Base-by-base conservation (phyloP, 2,888 invertebrate species). In the Aplocera efformata region DNA sequence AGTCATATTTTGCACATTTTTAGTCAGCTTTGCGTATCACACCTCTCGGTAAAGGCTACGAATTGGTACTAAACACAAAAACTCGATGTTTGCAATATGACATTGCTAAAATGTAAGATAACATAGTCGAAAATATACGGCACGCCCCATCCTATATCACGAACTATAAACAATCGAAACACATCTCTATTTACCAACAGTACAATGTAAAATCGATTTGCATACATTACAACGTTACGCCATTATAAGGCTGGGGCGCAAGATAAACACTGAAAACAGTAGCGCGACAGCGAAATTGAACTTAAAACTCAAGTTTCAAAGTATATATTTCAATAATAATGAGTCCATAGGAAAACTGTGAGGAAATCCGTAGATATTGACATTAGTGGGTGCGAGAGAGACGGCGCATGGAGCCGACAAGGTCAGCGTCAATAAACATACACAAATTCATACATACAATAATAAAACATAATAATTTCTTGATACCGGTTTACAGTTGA, bases 71-170 rank as follows among this genome's bases (percentile, higher is more conserved):
- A 66, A 64, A 62, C 58, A 67, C 63, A 69, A 71, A 72, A 65
- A 64, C 60, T 57, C 58, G 49, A 56, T 75, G 71, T 78, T 78
- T 78, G 78, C 73, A 73, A 70, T 84, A 82, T 79, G 78, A 83
- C 85, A 84, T 78, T 79, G 79, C 79, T 80, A 79, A 67, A 77
- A 81, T 70, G 67, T 70, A 74, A 78, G 85, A 85, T 85, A 84
- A 84, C 79, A 80, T 53, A 58, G 59, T 58, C 49, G 48, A 60
- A 59, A 58, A 59, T 49, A 62, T 45, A 54, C 48, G 27, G 23
- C 40, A 38, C 41, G 40, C 38, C 42, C 33, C 26, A 48, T 29
- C 37, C 42, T 39, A 50, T 33, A 53, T 42, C 46, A 44, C 23
- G 9, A 20, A 1, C 20, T 11, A 33, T 26, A 3, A n/a, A 1